Percentiles rank a stretch among this genome's conserved stretches.
These are phyloP conservation scores for Hirtodrosophila alboralis DNA, from an alignment of 2,888 invertebrate genomes.

Conservation along the genomic window DNA sequence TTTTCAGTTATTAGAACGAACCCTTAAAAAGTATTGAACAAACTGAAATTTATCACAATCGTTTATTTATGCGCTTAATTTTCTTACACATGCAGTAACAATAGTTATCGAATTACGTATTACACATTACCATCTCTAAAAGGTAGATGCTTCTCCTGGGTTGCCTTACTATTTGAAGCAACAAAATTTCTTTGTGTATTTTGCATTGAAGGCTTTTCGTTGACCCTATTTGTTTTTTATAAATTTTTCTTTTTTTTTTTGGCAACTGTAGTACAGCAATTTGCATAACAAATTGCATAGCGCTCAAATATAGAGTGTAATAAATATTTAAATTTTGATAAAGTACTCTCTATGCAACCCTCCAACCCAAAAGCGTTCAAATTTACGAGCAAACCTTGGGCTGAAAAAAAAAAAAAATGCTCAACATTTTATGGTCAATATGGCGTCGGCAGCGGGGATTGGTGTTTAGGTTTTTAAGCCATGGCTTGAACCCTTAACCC, in stretches of 20 bases:
- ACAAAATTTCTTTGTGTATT: slow-evolving; percentile 56
- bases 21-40: no score
- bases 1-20: no score
- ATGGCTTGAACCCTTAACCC: not conserved
- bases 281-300: slow-evolving; percentile 66
- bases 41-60: no score
- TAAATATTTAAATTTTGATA: slow-evolving; percentile 74
- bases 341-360: not conserved
- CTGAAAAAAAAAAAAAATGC: slow-evolving; percentile 43
- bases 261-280: slow-evolving; percentile 45
- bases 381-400: slow-evolving; percentile 71
- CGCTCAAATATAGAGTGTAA: slow-evolving; percentile 58
- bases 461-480: slow-evolving; percentile 13
- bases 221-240: slow-evolving; percentile 7
- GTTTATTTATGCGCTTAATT: no score
- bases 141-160: no score
- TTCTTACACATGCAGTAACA: no score
- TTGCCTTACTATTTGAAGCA: slow-evolving; percentile 56
- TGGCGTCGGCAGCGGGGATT: slow-evolving; percentile 50
- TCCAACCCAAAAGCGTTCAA: slow-evolving; percentile 68
- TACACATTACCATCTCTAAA: slow-evolving; percentile 10
- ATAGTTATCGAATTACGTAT: no score
- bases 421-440: slow-evolving; percentile 65
- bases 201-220: slow-evolving; percentile 19
- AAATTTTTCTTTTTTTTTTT: slow-evolving; percentile 43